Percentiles rank a stretch among this genome's conserved stretches.
Conservation (phyloP, 1,140 invertebrate genomes). For the Heliconius eleuchia region DNA sequence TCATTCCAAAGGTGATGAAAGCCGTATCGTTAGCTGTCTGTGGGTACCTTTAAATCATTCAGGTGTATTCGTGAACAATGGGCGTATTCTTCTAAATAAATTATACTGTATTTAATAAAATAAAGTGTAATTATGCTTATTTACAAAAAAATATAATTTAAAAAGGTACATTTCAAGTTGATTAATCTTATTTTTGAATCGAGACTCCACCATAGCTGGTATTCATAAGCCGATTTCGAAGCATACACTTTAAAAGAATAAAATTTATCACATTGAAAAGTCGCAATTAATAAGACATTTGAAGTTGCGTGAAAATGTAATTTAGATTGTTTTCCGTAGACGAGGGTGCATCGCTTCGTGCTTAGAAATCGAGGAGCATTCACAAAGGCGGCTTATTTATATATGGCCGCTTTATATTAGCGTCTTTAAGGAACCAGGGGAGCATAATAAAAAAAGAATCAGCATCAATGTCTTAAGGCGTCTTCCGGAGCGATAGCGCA, state of each 20-base stretch:
- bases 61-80: slow-evolving; percentile 44
- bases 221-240: slow-evolving; percentile 69
- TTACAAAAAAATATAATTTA: not conserved
- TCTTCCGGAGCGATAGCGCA: slow-evolving; percentile 72
- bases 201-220: slow-evolving; percentile 57
- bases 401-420: slow-evolving; percentile 79
- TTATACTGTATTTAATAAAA: not conserved
- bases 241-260: slow-evolving; percentile 75
- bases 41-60: slow-evolving; percentile 69
- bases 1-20: slow-evolving; percentile 75
- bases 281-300: slow-evolving; percentile 82
- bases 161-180: not conserved
- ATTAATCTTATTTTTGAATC: slow-evolving; percentile 48
- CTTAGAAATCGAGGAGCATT: slow-evolving; percentile 59
- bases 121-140: not conserved
- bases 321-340: slow-evolving; percentile 78
- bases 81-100: not conserved
- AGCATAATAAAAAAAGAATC: slow-evolving; percentile 80
- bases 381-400: slow-evolving; percentile 79
- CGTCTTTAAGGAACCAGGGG: slow-evolving; percentile 78
- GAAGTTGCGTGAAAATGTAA: slow-evolving; percentile 82
- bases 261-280: slow-evolving; percentile 81
- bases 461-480: slow-evolving; percentile 80
- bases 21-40: slow-evolving; percentile 61
- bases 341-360: slow-evolving; percentile 69